A percentile compares a stretch with the other conserved stretches of the same genome.
These are phyloP conservation scores for Catonia carolina DNA, from an alignment of 2,888 invertebrate species.

Conservation along the genomic window DNA sequence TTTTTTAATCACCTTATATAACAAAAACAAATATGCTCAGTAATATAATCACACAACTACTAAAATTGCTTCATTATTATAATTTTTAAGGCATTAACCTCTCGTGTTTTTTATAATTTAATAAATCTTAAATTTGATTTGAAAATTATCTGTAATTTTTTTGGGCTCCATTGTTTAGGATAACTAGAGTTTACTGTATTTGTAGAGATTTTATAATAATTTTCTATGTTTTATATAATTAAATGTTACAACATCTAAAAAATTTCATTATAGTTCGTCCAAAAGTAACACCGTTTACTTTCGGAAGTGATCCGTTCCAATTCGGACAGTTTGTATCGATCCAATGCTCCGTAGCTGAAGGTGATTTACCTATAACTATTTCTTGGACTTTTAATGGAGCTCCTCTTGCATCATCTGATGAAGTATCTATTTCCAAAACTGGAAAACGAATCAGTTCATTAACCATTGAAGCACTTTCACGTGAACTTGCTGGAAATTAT, in stretches of 20 bases:
- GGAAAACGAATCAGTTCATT: constrained; percentile 36
- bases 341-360: constrained; percentile 44
- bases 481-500: constrained; percentile 51
- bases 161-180: no score
- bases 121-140: neutral
- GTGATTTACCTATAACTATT: constrained; percentile 39
- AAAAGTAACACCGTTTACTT: constrained; percentile 35
- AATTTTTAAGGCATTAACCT: no score
- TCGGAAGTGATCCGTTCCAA: constrained; percentile 41
- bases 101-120: neutral
- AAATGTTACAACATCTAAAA: no score
- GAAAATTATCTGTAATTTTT: neutral
- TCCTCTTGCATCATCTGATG: constrained; percentile 29
- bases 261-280: constrained; percentile 37
- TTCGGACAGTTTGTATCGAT: constrained; percentile 40
- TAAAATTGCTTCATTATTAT: no score
- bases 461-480: constrained; percentile 26
- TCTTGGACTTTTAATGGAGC: constrained; percentile 51
- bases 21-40: no score
- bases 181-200: no score
- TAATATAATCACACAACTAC: no score
- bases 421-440: constrained; percentile 27
- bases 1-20: no score
- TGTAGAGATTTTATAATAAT: no score
- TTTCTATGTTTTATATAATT: no score